Evolutionary conservation across 1,140 invertebrate genomes (phyloP), one percentile per base, ranked within the genome.

Genomic region (Brachionus rubens): DNA sequence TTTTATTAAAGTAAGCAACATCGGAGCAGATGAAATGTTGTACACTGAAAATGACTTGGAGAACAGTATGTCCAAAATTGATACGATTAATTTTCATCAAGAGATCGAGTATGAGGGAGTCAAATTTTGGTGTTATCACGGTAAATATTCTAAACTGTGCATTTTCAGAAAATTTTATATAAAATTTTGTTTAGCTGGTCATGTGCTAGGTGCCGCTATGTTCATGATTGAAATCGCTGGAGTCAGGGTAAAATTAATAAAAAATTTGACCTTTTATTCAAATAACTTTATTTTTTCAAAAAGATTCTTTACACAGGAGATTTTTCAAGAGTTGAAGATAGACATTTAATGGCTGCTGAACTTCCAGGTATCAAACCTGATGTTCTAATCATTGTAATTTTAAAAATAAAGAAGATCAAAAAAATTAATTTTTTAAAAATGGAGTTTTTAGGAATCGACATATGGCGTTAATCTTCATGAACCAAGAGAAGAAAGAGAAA

Each of bases 141-240:
- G 68, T 72, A 50, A 28, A 70, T 33, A 6, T 47, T 33, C 6
- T n/a, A 26, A 54, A 3, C 14, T 54, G 3, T 68, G 2, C 14
- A 19, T 3, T 41, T 41, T 50, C 6, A 50, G 50, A 10, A 46
- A 68, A 19, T 6, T 6, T 9, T 50, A 54, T 10, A 28, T 5
- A 46, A 19, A 52, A 21, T 48, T 48, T 21, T 30, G 19, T 40
- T 14, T 16, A 72, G 76, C 84, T 21, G 97, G 97, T 0, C 97
- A 99, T 85, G 97, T 99, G 0, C 85, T 99, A 0, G 97, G 97
- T 0, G 97, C 97, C 6, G 96, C 96, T 28, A 99, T 99, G 96
- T 99, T 99, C 82, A 98, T 99, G 94, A 95, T 99, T 75, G 96
- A 99, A 88, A 99, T 99, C 78, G 96, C 96, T 65, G 96, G 94